These are phyloP conservation scores for Felis chaus DNA, from an alignment of 2,113 vertebrate genomes.

Conservation along the genomic window DNA sequence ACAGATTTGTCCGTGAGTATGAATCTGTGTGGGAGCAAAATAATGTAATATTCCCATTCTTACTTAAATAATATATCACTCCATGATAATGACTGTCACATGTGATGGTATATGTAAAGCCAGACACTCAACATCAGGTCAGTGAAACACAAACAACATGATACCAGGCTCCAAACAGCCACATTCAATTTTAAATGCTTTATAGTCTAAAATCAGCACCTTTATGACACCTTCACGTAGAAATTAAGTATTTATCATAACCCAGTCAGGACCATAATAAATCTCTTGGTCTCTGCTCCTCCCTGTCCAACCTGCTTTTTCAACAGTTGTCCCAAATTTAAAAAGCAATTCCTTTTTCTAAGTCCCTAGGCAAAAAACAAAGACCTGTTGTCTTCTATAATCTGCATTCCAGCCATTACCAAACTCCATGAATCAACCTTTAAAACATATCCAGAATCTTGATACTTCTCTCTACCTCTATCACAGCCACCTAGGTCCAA, in stretches of 20 bases:
- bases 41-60: not conserved
- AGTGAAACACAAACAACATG: not conserved
- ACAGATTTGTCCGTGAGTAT: not conserved
- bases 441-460: not conserved
- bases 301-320: not conserved
- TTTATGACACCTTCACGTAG: not conserved
- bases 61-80: not conserved
- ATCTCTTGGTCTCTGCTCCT: not conserved
- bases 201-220: not conserved
- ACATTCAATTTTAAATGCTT: not conserved
- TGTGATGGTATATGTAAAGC: not conserved
- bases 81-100: not conserved
- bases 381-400: not conserved
- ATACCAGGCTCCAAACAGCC: not conserved
- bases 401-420: not conserved
- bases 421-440: not conserved
- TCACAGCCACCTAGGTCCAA: not conserved
- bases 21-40: not conserved
- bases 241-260: not conserved
- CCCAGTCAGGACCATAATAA: not conserved
- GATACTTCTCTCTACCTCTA: not conserved
- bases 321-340: not conserved
- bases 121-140: not conserved
- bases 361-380: not conserved
- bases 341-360: not conserved